Percentiles rank a stretch among this genome's conserved stretches.
phyloP scores from a whole-genome alignment of 2,888 invertebrate genomes.

The Philonicus albiceps region DNA sequence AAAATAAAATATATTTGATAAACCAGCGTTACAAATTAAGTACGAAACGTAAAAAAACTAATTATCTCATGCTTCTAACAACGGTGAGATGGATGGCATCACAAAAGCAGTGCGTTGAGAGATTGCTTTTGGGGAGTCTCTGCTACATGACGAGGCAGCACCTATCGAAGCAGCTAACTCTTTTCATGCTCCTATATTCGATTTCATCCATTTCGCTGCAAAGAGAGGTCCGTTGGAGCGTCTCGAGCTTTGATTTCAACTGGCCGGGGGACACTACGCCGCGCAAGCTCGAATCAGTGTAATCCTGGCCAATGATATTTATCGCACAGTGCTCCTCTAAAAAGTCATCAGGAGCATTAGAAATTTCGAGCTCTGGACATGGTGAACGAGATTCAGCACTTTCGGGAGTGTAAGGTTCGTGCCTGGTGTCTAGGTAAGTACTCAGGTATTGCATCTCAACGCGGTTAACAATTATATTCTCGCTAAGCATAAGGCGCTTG shows the following conservation, averaged over 20 bases:
- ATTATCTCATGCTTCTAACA: not conserved
- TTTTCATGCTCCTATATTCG: constrained; percentile 31
- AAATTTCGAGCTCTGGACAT: constrained; percentile 61
- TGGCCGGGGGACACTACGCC: constrained; percentile 71
- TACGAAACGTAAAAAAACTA: not conserved
- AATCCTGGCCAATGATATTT: not conserved
- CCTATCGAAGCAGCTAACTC: constrained; percentile 51
- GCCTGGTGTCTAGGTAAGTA: constrained; percentile 56
- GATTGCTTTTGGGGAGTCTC: constrained; percentile 30
- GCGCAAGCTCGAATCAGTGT: constrained; percentile 45
- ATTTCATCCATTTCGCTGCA: constrained; percentile 50
- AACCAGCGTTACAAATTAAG: constrained; percentile 19
- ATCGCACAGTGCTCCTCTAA: not conserved
- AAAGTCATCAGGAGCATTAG: constrained; percentile 26
- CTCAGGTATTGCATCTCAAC: constrained; percentile 66
- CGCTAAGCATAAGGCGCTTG: constrained; percentile 56
- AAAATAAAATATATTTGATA: constrained; percentile 16
- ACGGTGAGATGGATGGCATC: not conserved
- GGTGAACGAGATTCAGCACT: constrained; percentile 81
- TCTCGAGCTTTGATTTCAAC: constrained; percentile 70
- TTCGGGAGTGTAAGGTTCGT: constrained; percentile 85
- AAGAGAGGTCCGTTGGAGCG: constrained; percentile 55
- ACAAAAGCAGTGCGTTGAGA: not conserved
- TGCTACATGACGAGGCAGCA: constrained; percentile 51
- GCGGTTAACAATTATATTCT: constrained; percentile 66